phyloP scores from a whole-genome alignment of 2,113 vertebrate genomes.

The Hiodon alosoides region DNA sequence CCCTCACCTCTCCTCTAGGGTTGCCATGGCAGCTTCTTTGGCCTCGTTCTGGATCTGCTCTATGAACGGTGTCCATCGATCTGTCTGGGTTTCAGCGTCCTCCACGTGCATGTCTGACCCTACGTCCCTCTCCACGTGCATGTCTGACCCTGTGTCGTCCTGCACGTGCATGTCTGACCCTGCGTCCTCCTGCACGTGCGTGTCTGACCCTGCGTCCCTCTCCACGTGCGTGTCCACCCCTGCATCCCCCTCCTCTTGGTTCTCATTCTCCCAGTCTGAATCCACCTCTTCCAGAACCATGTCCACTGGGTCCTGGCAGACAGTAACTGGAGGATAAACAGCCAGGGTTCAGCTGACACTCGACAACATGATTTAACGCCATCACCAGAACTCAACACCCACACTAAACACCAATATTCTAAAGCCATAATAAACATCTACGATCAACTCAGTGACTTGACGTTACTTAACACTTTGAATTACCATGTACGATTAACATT shows the following conservation, averaged over 20 bases:
- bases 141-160: background rate
- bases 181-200: constrained; percentile 38
- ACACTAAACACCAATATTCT: background rate
- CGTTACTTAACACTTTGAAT: too few relatives aligned
- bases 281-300: constrained; percentile 58
- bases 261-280: constrained; percentile 47
- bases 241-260: constrained; percentile 35
- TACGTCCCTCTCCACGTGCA: background rate
- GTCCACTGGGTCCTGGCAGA: constrained; percentile 44
- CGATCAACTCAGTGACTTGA: too few relatives aligned
- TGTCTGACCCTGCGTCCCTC: background rate
- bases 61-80: constrained; percentile 25
- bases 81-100: constrained; percentile 31
- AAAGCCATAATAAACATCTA: background rate
- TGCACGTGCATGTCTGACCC: constrained; percentile 49
- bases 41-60: constrained; percentile 43
- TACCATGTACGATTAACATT: too few relatives aligned
- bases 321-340: constrained; percentile 38
- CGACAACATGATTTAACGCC: background rate
- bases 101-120: background rate
- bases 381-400: background rate
- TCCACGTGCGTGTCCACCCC: too few relatives aligned
- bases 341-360: background rate
- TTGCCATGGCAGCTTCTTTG: constrained; percentile 45
- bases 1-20: constrained; percentile 64